These are phyloP conservation scores for Laothoe populi DNA, from an alignment of 2,888 invertebrate species.

Conservation along the genomic window DNA sequence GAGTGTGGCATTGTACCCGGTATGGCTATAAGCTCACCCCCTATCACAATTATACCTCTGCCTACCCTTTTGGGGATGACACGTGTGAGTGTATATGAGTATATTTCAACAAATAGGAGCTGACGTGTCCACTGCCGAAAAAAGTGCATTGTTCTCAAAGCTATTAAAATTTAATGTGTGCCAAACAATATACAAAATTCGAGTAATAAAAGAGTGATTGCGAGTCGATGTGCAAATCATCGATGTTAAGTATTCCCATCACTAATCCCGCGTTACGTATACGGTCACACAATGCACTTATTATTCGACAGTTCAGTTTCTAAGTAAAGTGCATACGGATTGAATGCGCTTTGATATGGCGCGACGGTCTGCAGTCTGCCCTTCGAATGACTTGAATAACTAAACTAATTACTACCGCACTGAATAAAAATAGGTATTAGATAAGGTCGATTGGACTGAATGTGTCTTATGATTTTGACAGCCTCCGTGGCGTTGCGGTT, in stretches of 20 bases:
- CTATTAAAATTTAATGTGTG: constrained; percentile 11
- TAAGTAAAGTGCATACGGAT: constrained; percentile 81
- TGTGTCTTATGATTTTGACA: background rate
- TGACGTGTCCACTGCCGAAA: background rate
- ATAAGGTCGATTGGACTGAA: background rate
- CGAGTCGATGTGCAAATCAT: constrained; percentile 60
- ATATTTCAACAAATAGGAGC: background rate
- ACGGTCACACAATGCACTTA: constrained; percentile 83
- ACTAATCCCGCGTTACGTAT: constrained; percentile 79
- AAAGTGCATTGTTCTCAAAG: background rate
- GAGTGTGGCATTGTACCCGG: no score
- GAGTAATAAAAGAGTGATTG: constrained; percentile 9
- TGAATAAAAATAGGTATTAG: background rate
- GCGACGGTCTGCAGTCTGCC: constrained; percentile 76
- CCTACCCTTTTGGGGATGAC: no score
- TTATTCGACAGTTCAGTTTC: constrained; percentile 82
- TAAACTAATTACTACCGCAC: constrained; percentile 38
- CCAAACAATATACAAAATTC: constrained; percentile 12
- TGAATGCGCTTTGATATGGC: constrained; percentile 69
- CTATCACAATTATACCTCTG: no score
- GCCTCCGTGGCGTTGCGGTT: no score
- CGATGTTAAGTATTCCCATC: constrained; percentile 79
- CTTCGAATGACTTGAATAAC: constrained; percentile 67
- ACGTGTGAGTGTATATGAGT: no score
- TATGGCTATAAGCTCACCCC: no score